Base-by-base conservation (phyloP, 1,140 invertebrate genomes). In the Drosophila orosa region DNA sequence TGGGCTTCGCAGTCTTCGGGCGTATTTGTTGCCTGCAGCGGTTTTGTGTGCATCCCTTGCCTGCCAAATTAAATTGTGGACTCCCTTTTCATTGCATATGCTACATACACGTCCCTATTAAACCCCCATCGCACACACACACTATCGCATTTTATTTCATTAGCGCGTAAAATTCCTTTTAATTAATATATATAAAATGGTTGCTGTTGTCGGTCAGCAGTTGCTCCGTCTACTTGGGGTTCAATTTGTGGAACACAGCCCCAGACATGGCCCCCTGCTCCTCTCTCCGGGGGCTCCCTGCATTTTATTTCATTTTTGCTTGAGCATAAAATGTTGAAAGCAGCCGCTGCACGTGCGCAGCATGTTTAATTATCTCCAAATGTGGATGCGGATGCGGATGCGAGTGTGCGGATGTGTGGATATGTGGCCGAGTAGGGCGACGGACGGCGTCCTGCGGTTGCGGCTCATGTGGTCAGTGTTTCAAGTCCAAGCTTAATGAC, bases 111-210 rank as follows among this genome's bases (percentile, higher is more conserved):
- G 17, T 54, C 42, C 52, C 22, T 72, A 72, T 71, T 72, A 72
- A 39, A 27, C 42, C 29, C 33, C 50, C 67, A 45, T 52, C 35
- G n/a, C 57, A 47, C 39, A 40, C 45, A 35, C 69, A 79, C 58
- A 45, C 45, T 50, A 47, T 33, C 62, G 69, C 82, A 86, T 81
- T 86, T 81, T 75, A 86, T 86, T 86, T 86, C 82, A 86, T 86
- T 86, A 86, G 82, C 82, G 76, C 78, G 74, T 86, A 86, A 86
- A 86, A 86, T 86, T 86, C 78, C 65, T 66, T 85, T 86, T 86
- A 86, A 86, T 86, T 86, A 86, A 86, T 86, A 86, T 81, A 81
- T 81, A 86, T 81, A 86, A 81, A 76, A 76, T 76, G 54, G 72
- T 74, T 68, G 61, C 65, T 48, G 65, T 45, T 71, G 50, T 33